Percentiles rank a stretch among this genome's conserved stretches.
Conservation (phyloP, 2,113 vertebrate species). For the Polyodon spathula region DNA sequence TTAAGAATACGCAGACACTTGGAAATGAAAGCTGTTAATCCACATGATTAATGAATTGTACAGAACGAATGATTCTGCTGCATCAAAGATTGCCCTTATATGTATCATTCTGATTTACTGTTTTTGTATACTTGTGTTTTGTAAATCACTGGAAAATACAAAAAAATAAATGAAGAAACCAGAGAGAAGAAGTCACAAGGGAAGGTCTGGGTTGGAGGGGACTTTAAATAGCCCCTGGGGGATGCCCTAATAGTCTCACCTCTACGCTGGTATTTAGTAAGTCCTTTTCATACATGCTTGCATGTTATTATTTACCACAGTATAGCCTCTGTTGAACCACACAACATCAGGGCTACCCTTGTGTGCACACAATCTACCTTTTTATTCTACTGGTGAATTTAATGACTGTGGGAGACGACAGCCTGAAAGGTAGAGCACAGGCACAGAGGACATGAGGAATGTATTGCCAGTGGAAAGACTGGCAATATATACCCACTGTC, state of each 20-base stretch:
- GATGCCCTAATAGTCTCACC: neutral
- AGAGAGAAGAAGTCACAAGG: neutral
- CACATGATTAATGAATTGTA: slow-evolving; percentile 33
- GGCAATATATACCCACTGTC: too few species aligned
- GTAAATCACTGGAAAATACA: neutral
- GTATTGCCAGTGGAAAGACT: neutral
- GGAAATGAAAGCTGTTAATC: neutral
- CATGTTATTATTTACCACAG: slow-evolving; percentile 1
- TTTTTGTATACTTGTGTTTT: neutral
- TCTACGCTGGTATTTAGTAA: neutral
- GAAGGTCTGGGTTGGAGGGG: neutral
- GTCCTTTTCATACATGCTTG: neutral
- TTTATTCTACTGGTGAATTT: neutral
- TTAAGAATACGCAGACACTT: neutral
- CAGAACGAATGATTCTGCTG: slow-evolving; percentile 54
- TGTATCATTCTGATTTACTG: too few species aligned
- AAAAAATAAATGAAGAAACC: neutral
- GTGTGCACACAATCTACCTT: neutral
- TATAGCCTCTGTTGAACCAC: neutral
- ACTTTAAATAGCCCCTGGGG: neutral
- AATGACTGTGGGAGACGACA: neutral
- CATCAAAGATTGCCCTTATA: slow-evolving; percentile 52
- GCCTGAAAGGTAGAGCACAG: slow-evolving; percentile 1
- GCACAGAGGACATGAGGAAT: neutral
- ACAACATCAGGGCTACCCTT: neutral